These are phyloP conservation scores for Synergus umbraculus DNA, from an alignment of 2,888 invertebrate species.

Conservation along the genomic window DNA sequence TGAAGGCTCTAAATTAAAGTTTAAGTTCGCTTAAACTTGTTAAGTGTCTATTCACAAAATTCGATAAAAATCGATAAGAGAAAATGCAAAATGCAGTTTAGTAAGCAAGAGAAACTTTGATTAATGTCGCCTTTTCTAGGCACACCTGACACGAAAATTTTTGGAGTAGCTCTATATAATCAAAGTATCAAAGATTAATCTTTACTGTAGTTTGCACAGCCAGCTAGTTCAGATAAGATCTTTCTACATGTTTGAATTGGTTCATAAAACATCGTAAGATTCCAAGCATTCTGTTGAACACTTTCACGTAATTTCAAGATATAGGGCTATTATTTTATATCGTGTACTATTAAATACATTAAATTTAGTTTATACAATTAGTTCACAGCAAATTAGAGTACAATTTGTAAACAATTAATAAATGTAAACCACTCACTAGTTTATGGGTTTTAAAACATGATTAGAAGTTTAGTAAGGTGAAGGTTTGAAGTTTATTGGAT, in stretches of 20 bases:
- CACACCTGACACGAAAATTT: not conserved
- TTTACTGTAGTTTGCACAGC: slow-evolving; percentile 9
- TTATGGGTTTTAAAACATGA: not conserved
- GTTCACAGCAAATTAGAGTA: not conserved
- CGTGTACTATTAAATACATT: not conserved
- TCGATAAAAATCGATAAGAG: not conserved
- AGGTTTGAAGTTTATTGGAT: no score
- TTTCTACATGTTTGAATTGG: slow-evolving; percentile 5
- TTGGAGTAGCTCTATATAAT: slow-evolving; percentile 27
- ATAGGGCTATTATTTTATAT: not conserved
- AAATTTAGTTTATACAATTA: not conserved
- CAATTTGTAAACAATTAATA: not conserved
- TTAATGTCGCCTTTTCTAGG: not conserved
- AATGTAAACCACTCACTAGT: not conserved
- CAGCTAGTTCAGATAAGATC: slow-evolving; percentile 24
- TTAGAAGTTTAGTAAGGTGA: not conserved
- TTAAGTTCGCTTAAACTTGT: no score
- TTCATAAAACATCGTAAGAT: slow-evolving; percentile 1
- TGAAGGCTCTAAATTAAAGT: no score
- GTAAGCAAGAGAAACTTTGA: slow-evolving; percentile 4
- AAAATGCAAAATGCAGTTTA: not conserved
- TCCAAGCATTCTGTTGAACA: not conserved
- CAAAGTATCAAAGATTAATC: slow-evolving; percentile 30
- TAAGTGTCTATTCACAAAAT: no score
- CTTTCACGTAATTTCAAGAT: slow-evolving; percentile 11